Evolutionary conservation across 2,797 vertebrate genomes (phyloP), one percentile per base, ranked within the genome.

Genomic region (Enteromius paludinosus): DNA sequence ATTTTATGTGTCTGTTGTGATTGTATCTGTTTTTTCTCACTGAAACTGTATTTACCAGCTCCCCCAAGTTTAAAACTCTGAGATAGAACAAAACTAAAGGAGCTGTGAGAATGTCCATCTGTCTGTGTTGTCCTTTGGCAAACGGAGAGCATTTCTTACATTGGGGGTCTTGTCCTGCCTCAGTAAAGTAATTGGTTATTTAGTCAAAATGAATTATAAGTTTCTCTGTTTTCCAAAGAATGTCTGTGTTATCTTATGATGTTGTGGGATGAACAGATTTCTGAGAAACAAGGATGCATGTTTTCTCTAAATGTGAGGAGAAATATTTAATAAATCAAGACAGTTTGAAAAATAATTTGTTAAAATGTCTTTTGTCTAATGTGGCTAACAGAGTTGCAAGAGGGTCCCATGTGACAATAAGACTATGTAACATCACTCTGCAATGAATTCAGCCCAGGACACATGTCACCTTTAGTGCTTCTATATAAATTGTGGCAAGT

Each of bases 401-500:
- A 43, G 35, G 1, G 11, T 65, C 41, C 2, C 3, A 3, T 14
- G 38, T 33, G 25, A 25, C n/a, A 43, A 35, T 0, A 25, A 61
- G n/a, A 25, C 1, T n/a, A 11, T 75, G 52, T 25, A 59, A 28
- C 23, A 41, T 30, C 20, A 20, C 14, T 11, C 20, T 4, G 2
- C 33, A 25, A 38, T 73, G 30, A 64, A 73, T 65, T 80, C 18
- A 65, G 64, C 33, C 75, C n/a, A 23, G 30, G 56, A 81, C 66
- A 61, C 66, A 78, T 52, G 54, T 18, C 15, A 70, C 62, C 28
- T 78, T 78, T 74, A 41, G n/a, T 79, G 38, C 45, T 61, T 68
- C 66, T 73, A 79, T 49, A 54, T 84, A 72, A 82, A 65, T 66
- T 61, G 65, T 35, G 43, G 69, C 75, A 82, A 56, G 35, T 79